phyloP scores from a whole-genome alignment of 2,888 invertebrate species.

The Meiosimyza decipiens region DNA sequence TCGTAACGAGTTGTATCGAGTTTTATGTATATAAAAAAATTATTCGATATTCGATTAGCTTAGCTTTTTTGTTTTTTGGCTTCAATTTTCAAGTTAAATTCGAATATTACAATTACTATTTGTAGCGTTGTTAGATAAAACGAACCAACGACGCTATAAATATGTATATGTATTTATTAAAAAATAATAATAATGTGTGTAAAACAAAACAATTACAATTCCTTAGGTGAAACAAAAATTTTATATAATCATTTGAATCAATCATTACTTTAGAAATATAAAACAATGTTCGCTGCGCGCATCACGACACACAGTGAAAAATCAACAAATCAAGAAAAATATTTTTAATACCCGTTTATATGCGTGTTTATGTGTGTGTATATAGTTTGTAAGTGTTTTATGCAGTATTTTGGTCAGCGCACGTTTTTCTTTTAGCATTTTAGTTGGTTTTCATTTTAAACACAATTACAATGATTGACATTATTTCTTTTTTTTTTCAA shows the following conservation, averaged over 20 bases:
- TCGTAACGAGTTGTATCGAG: neutral
- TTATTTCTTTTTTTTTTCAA: too few species aligned
- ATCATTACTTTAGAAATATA: conserved; percentile 22
- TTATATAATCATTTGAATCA: conserved; percentile 22
- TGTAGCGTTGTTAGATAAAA: conserved; percentile 22
- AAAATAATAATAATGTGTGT: neutral
- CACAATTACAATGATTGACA: too few species aligned
- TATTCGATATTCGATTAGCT: conserved; percentile 32
- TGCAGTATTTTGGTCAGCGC: conserved; percentile 27
- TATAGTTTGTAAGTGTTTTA: conserved; percentile 32
- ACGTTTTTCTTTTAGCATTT: conserved; percentile 2
- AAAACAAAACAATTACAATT: conserved; percentile 28
- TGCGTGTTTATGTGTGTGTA: conserved; percentile 20
- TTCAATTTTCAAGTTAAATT: conserved; percentile 36
- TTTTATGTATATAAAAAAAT: conserved; percentile 19
- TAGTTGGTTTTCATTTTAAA: neutral
- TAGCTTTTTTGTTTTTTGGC: conserved; percentile 35
- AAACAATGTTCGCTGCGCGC: conserved; percentile 22
- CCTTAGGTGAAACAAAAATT: conserved; percentile 17
- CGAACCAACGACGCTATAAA: neutral
- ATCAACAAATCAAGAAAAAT: conserved; percentile 1
- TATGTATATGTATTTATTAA: neutral
- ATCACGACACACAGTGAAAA: conserved; percentile 13
- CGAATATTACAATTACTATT: conserved; percentile 33
- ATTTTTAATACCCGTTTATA: conserved; percentile 8